Conservation (phyloP, 2,797 vertebrate species). For the Urophycis tenuis region DNA sequence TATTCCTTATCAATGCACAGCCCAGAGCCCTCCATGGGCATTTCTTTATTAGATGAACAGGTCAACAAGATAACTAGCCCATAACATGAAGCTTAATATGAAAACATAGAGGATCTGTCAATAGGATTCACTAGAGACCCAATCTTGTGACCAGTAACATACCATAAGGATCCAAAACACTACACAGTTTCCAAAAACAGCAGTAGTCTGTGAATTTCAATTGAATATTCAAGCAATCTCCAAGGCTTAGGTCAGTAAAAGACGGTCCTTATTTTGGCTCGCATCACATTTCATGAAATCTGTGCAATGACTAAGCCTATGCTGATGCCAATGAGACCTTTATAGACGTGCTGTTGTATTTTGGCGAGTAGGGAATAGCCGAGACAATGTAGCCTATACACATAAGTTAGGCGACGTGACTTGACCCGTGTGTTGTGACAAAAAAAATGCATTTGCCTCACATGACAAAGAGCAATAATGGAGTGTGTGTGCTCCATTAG, state of each 20-base stretch:
- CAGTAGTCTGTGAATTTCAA: conserved; percentile 5
- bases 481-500: conserved; percentile 38
- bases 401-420: conserved; percentile 24
- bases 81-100: not conserved
- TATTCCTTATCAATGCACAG: conserved; percentile 49
- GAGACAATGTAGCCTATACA: not conserved
- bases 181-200: conserved; percentile 15
- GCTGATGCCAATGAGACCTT: conserved; percentile 27
- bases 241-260: conserved; percentile 27
- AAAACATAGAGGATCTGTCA: not conserved
- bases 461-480: conserved; percentile 36
- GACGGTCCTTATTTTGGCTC: conserved; percentile 24
- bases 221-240: conserved; percentile 25
- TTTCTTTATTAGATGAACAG: conserved; percentile 18
- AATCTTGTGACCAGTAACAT: not conserved
- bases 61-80: conserved; percentile 14
- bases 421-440: conserved; percentile 31
- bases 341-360: conserved; percentile 5
- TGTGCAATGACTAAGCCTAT: conserved; percentile 31
- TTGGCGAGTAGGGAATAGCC: conserved; percentile 22
- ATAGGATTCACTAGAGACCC: not conserved
- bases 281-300: conserved; percentile 30
- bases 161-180: not conserved
- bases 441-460: conserved; percentile 1
- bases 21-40: conserved; percentile 29